Evolutionary conservation across 1,140 invertebrate species (phyloP), one percentile per base, ranked within the genome.

Genomic region (Solen grandis): DNA sequence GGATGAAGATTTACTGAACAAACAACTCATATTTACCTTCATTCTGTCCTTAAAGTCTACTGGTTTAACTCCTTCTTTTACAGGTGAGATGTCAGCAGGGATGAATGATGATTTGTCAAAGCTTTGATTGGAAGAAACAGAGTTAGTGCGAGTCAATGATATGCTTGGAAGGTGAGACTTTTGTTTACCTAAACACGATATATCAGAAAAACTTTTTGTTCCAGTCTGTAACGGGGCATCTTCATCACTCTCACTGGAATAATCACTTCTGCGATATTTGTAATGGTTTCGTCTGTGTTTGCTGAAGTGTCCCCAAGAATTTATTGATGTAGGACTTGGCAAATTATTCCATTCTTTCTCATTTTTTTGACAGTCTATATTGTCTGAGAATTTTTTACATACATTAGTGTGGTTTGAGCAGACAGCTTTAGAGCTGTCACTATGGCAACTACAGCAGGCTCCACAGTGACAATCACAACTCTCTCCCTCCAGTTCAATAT

Each of bases 191-290:
- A 79, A 31, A 59, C 63, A 62, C 35, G 31, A 57, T 25, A 41
- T 52, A 38, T 46, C 69, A 16, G 55, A 66, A 38, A 50, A 29
- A 59, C 29, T 63, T 70, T 62, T 70, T 22, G 63, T 73, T 52
- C 16, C 35, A 25, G 31, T 1, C 10, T 25, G 29, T 27, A 31
- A 27, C 8, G 50, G 41, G 22, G 66, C 46, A 2, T 90, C 88
- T 29, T 88, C 88, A 10, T 89, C 88, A 84, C 87, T 89, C n/a
- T 90, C 88, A 84, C 88, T 90, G 8, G 87, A 88, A 74, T 90
- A 88, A 60, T 90, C 87, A 81, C 88, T 90, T 27, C 86, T 85
- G 13, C 87, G 82, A 55, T 88, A 89, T 76, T 88, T 90, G 72
- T 90, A 90, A 52, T 86, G 83, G 52, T 85, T 87, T 35, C 83